Evolutionary conservation across 2,888 invertebrate species (phyloP), one percentile per base, ranked within the genome.

Genomic region (Orthonevra nobilis): DNA sequence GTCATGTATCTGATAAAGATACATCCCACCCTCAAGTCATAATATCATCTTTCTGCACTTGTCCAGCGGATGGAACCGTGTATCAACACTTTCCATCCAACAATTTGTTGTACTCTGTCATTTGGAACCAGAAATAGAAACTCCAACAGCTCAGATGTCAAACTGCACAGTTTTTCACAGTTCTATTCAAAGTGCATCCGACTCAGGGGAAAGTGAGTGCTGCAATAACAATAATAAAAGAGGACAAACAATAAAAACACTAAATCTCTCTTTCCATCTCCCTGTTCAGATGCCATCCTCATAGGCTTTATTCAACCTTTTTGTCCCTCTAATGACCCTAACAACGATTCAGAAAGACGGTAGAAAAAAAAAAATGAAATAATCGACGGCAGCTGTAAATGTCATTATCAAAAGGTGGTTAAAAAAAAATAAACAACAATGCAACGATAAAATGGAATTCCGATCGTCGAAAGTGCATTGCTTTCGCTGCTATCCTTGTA

Each of bases 401-500:
- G 58, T 70, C 63, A 77, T 77, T 70, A 77, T 77, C 70, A 64
- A 70, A 77, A 77, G 64, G 77, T 70, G 70, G 64, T 60, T 75
- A 26, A 10, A 48, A 48, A 46, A 26, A 12, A 46, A 40, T 20
- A 54, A 52, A 60, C 17, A 69, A n/a, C 50, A 75, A 77, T 64
- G 77, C 70, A 70, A 44, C 64, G 38, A 38, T 64, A 44, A 70
- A 70, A 64, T 50, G 23, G 19, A 69, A 63, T 75, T 69, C 50
- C 61, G 23, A 63, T 50, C 19, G 46, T 44, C 19, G 61, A 61
- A 46, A 75, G 48, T 75, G 61, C 20, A 54, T 19, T 44, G 14
- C 30, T 32, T 32, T 36, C 19, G 23, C 30, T 38, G 10, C 44
- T 42, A 30, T 30, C n/a, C 5, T 20, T 7, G 32, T 20, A 15